Percentiles rank a stretch among this genome's conserved stretches.
Evolutionary conservation across 1,140 invertebrate species (phyloP).

Genomic region (Stegodyphus dumicola): DNA sequence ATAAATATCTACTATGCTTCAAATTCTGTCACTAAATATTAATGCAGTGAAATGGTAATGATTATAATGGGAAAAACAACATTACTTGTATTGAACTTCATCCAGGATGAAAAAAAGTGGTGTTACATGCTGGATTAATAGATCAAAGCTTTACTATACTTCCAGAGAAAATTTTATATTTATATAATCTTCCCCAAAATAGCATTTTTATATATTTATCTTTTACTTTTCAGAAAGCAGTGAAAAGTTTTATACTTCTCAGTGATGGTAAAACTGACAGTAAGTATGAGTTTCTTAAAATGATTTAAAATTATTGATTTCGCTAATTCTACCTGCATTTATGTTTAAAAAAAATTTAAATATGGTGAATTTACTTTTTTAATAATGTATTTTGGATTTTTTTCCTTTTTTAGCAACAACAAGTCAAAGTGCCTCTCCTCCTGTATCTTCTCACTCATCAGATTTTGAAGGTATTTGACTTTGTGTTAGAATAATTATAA

Average conservation of each 20-base stretch:
- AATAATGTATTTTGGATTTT: conserved; percentile 39
- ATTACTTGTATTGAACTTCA: no score
- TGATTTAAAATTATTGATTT: background rate
- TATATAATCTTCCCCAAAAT: no score
- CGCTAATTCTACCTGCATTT: background rate
- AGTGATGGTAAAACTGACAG: conserved; percentile 73
- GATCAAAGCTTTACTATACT: no score
- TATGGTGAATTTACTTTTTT: background rate
- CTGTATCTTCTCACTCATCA: conserved; percentile 70
- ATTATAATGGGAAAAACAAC: no score
- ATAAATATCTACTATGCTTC: no score
- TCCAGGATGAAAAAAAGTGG: no score
- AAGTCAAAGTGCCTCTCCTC: conserved; percentile 71
- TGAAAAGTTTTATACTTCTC: conserved; percentile 63
- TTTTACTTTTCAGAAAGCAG: conserved; percentile 63
- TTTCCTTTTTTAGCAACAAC: conserved; percentile 69
- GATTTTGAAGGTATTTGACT: conserved; percentile 47
- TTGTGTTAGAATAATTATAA: background rate
- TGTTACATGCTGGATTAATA: no score
- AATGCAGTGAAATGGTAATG: no score
- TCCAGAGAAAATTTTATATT: no score
- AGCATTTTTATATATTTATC: no score
- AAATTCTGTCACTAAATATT: no score
- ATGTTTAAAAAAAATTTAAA: background rate
- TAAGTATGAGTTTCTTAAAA: conserved; percentile 66